Evolutionary conservation across 2,797 vertebrate genomes (phyloP), one percentile per base, ranked within the genome.

Genomic region (Hybognathus amarus): DNA sequence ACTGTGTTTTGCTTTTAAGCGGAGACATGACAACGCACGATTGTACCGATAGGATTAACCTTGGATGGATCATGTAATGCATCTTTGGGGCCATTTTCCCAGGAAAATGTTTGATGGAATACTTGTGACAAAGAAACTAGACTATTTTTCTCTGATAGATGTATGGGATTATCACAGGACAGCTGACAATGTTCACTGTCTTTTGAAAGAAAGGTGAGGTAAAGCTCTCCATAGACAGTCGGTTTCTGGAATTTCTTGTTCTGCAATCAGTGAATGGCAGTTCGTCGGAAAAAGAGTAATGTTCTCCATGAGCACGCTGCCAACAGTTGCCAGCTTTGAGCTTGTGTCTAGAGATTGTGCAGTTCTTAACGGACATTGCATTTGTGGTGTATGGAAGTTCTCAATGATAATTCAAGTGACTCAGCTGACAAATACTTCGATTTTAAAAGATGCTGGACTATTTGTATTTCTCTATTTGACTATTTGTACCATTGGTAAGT

Each of bases 241-340:
- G 4, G 33, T 38, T 68, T 68, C 66, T 68, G 66, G 66, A 38
- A 68, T 68, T n/a, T n/a, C n/a, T 68, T 68, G 66, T 40, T 67
- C 33, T 22, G 66, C 18, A 68, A 68, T 67, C 64, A 67, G n/a
- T 67, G 18, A 36, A 67, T 40, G 66, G 36, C 18, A 68, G 38
- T n/a, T 68, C 42, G 22, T n/a, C 38, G n/a, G 1, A 42, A 42
- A 42, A 42, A 68, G 8, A 10, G 36, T 68, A n/a, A 68, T 3
- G 6, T 68, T 47, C 42, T 70, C 40, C 68, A 70, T 27, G n/a
- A 12, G 68, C 68, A 70, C n/a, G n/a, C 42, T 27, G 6, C 68
- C 22, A 70, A 47, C 12, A 6, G n/a, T n/a, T n/a, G 42, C 42
- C 10, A 8, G 12, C 47, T 70, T 70, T 70, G n/a, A 47, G 42